phyloP scores from a whole-genome alignment of 2,797 vertebrate genomes.

The Heteromormyrus szaboi region DNA sequence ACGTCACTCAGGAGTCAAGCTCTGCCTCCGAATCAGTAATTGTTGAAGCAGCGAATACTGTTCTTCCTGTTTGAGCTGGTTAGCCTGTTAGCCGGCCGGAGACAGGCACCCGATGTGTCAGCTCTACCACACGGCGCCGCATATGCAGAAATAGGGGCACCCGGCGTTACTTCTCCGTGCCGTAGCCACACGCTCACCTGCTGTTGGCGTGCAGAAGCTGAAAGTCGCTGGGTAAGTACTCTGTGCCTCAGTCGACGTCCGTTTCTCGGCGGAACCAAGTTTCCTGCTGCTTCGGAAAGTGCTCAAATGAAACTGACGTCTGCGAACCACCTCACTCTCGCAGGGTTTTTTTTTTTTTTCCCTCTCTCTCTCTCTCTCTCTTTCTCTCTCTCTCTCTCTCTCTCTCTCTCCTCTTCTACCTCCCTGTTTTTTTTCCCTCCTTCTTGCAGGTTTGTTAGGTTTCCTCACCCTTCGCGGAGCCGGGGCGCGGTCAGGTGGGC shows the following conservation, averaged over 20 bases:
- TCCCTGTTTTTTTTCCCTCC: conserved; percentile 42
- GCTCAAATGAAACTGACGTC: conserved; percentile 51
- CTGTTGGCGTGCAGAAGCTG: conserved; percentile 48
- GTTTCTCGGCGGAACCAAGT: conserved; percentile 51
- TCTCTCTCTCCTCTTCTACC: neutral
- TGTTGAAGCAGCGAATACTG: conserved; percentile 34
- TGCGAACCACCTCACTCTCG: conserved; percentile 42
- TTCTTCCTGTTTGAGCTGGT: conserved; percentile 56
- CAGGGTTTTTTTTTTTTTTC: conserved; percentile 20
- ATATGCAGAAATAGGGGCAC: conserved; percentile 21
- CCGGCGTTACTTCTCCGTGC: neutral
- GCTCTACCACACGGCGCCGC: neutral
- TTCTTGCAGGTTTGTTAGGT: conserved; percentile 50
- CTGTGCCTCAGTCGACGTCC: conserved; percentile 44
- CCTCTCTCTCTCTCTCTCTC: conserved; percentile 33
- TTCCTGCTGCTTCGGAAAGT: conserved; percentile 51
- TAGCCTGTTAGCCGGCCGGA: conserved; percentile 30
- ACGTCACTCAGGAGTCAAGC: neutral
- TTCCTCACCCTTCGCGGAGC: conserved; percentile 33
- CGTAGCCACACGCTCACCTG: conserved; percentile 47
- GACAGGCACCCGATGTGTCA: neutral
- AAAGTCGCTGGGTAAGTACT: conserved; percentile 46
- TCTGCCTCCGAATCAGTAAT: conserved; percentile 24
- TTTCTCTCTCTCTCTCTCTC: conserved; percentile 28
- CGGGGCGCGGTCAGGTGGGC: conserved; percentile 63